Conservation (phyloP, 53 echinoderm and acorn worm genomes). For the Stichopus horrens region DNA sequence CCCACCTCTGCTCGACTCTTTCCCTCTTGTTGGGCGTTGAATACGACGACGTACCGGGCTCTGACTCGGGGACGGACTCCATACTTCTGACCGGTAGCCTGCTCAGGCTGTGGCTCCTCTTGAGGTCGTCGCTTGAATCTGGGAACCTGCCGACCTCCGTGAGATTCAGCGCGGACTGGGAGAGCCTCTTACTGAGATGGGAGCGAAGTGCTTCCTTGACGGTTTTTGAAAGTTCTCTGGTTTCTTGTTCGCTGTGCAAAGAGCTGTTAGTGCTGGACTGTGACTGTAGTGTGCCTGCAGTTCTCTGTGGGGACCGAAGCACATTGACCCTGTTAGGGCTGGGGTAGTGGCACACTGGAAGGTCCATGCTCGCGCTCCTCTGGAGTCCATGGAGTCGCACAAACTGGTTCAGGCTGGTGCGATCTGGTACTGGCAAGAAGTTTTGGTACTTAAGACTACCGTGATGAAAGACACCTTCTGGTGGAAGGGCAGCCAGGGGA, state of each 20-base stretch:
- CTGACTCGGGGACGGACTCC: conserved; percentile 43
- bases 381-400: conserved; percentile 57
- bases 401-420: conserved; percentile 8
- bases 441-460: neutral
- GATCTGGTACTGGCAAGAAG: conserved; percentile 32
- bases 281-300: neutral
- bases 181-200: conserved; percentile 79
- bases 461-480: conserved; percentile 46
- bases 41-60: conserved; percentile 29
- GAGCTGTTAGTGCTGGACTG: conserved; percentile 18
- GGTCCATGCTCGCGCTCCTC: conserved; percentile 86
- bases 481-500: conserved; percentile 21
- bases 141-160: conserved; percentile 74
- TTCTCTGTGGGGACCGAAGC: neutral
- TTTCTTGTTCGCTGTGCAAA: conserved; percentile 43
- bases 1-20: neutral
- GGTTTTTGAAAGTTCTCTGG: conserved; percentile 78
- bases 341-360: conserved; percentile 19
- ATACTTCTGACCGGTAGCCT: conserved; percentile 51
- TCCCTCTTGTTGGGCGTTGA: conserved; percentile 27
- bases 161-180: conserved; percentile 91
- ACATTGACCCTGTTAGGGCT: conserved; percentile 3
- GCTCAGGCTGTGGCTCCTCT: conserved; percentile 81
- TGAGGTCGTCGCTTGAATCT: conserved; percentile 58
- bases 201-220: conserved; percentile 91